phyloP scores from a whole-genome alignment of 2,113 vertebrate species.

The Mormoops blainvillei region DNA sequence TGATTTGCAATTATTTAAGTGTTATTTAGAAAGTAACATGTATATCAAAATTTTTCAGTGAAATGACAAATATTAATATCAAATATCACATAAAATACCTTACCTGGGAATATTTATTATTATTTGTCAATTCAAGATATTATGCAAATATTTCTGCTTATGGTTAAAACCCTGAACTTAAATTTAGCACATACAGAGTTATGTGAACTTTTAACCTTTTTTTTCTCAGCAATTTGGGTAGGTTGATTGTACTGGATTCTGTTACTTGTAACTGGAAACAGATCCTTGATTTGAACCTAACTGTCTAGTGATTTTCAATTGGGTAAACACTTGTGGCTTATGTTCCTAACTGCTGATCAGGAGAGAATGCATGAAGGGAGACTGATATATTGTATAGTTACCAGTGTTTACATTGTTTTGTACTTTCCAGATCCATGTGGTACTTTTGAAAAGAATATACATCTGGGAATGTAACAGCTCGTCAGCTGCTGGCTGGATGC shows the following conservation, averaged over 20 bases:
- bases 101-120: neutral
- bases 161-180: neutral
- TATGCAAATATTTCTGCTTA: neutral
- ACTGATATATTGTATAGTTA: neutral
- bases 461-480: neutral
- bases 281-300: conserved; percentile 49
- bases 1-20: neutral
- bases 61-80: conserved; percentile 15
- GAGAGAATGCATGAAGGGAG: conserved; percentile 6
- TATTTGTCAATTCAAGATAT: neutral
- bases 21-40: neutral
- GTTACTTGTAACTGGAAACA: conserved; percentile 61
- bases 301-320: conserved; percentile 47
- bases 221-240: conserved; percentile 18
- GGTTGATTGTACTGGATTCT: conserved; percentile 25
- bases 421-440: conserved; percentile 27
- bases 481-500: neutral
- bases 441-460: conserved; percentile 15
- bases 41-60: neutral
- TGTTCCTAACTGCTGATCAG: conserved; percentile 48
- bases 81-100: neutral
- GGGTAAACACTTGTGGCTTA: conserved; percentile 54
- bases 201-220: conserved; percentile 45
- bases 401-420: conserved; percentile 34
- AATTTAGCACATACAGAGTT: neutral